Evolutionary conservation across 1,140 invertebrate genomes (phyloP).

Genomic region (Galleria mellonella): DNA sequence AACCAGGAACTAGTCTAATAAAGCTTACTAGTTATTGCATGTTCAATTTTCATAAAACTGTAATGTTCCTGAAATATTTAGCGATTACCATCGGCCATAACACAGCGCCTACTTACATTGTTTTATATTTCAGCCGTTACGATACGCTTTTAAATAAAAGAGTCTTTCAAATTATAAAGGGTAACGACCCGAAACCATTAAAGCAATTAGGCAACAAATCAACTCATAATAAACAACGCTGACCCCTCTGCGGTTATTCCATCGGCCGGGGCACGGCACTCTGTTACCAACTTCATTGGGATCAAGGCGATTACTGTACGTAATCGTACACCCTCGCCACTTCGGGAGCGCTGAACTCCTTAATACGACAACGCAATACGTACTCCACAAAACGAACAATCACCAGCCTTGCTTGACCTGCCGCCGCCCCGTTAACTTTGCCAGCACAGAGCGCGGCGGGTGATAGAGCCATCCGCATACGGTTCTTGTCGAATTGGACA

Average conservation of each 20-base stretch:
- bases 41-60: too few relatives aligned
- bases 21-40: too few relatives aligned
- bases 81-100: too few relatives aligned
- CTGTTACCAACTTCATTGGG: slow-evolving; percentile 54
- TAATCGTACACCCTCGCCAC: slow-evolving; percentile 51
- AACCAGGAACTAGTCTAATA: too few relatives aligned
- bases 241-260: slow-evolving; percentile 10
- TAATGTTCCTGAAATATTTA: too few relatives aligned
- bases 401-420: slow-evolving; percentile 17
- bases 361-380: slow-evolving; percentile 27
- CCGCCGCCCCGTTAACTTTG: slow-evolving; percentile 15
- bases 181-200: background rate
- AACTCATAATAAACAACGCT: slow-evolving; percentile 9
- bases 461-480: slow-evolving; percentile 17
- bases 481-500: slow-evolving; percentile 18
- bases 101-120: too few relatives aligned
- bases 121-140: too few relatives aligned
- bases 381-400: slow-evolving; percentile 13
- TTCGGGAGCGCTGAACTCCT: slow-evolving; percentile 30
- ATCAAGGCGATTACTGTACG: slow-evolving; percentile 59
- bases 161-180: too few relatives aligned
- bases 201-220: slow-evolving; percentile 11
- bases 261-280: slow-evolving; percentile 23
- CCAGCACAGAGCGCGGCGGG: slow-evolving; percentile 10
- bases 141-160: background rate